phyloP scores from a whole-genome alignment of 2,888 invertebrate genomes.

The Ceriagrion tenellum region DNA sequence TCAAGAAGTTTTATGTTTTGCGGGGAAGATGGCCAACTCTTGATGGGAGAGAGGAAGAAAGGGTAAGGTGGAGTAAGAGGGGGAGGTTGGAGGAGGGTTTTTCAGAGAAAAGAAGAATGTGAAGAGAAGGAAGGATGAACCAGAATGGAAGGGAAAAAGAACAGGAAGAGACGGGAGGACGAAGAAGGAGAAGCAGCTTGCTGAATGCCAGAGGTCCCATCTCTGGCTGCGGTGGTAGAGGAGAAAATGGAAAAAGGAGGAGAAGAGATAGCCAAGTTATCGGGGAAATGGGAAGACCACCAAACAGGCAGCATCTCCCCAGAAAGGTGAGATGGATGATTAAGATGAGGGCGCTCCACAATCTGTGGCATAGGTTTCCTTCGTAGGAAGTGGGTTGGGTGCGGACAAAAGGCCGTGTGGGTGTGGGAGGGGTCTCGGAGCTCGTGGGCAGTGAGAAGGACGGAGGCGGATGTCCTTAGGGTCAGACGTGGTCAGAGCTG shows the following conservation, averaged over 20 bases:
- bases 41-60: background rate
- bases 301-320: background rate
- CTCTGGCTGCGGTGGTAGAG: background rate
- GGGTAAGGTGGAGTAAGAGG: background rate
- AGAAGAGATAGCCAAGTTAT: background rate
- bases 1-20: background rate
- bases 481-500: background rate
- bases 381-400: background rate
- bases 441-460: too few relatives aligned
- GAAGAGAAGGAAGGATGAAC: background rate
- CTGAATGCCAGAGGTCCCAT: background rate
- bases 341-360: slow-evolving; percentile 5
- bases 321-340: slow-evolving; percentile 41
- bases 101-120: background rate
- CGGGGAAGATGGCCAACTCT: background rate
- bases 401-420: too few relatives aligned
- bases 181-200: background rate
- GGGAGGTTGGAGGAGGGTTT: background rate
- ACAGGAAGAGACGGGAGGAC: background rate
- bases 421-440: too few relatives aligned
- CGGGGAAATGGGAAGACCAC: slow-evolving; percentile 17
- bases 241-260: background rate
- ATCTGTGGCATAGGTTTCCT: background rate
- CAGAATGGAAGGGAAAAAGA: background rate
- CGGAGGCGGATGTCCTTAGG: background rate